These are phyloP conservation scores for Araneus ventricosus DNA, from an alignment of 1,140 invertebrate species.

Conservation along the genomic window DNA sequence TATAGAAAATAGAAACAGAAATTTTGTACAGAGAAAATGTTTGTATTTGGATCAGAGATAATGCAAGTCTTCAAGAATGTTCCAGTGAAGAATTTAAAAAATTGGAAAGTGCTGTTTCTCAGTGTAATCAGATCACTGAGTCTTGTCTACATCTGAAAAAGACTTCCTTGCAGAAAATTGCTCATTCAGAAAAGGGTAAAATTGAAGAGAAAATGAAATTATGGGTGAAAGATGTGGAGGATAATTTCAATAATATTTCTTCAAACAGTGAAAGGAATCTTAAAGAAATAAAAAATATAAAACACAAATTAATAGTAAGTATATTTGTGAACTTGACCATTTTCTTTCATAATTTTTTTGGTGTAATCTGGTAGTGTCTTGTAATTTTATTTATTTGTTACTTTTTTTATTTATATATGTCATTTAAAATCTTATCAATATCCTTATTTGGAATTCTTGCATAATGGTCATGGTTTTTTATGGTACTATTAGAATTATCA, in stretches of 20 bases:
- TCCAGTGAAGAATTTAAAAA: neutral
- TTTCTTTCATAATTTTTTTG: neutral
- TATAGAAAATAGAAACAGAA: neutral
- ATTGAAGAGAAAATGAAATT: neutral
- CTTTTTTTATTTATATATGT: neutral
- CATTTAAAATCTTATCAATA: neutral
- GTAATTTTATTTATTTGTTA: neutral
- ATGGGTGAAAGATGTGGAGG: neutral
- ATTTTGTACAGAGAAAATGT: neutral
- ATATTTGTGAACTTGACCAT: neutral
- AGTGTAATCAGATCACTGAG: neutral
- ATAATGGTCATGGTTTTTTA: no score
- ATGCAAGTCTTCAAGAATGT: neutral
- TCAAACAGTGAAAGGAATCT: neutral
- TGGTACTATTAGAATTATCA: no score
- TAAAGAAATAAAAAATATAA: neutral
- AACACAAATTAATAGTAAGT: constrained; percentile 35
- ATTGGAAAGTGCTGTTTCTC: neutral
- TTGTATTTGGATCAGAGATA: neutral
- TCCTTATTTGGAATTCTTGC: no score
- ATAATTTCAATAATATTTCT: neutral
- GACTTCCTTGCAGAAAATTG: neutral
- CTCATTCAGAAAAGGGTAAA: neutral
- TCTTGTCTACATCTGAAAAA: neutral
- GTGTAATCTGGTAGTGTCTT: neutral